Base-by-base conservation (phyloP, 2,888 invertebrate species). In the Atrina japonica region DNA sequence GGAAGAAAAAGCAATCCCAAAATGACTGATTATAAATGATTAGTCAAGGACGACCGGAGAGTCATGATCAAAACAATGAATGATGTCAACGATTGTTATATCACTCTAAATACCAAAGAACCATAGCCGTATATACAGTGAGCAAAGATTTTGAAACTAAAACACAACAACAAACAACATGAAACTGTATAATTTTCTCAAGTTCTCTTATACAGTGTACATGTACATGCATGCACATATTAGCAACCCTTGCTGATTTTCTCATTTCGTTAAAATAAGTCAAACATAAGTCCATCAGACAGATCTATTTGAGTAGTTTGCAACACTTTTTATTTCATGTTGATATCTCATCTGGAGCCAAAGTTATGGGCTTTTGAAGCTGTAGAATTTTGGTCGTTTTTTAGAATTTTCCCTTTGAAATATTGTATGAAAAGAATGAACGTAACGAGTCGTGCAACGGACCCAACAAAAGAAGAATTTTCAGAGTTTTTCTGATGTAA, bases 211-310 rank as follows among this genome's bases (percentile, higher is more conserved):
- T n/a, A n/a, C n/a, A n/a, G n/a, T n/a, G n/a, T n/a, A n/a, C n/a
- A n/a, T n/a, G n/a, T n/a, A n/a, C n/a, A n/a, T n/a, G n/a, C n/a
- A n/a, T n/a, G n/a, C n/a, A n/a, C n/a, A n/a, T n/a, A n/a, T n/a
- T 47, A 47, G 47, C 47, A 47, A 47, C n/a, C 7, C 18, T n/a
- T 14, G 47, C 47, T 47, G 47, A 47, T 47, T 47, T 47, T 47
- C 16, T 47, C 21, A 7, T 6, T 21, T 47, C 47, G 7, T 47
- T n/a, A 7, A 18, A 18, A n/a, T 18, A 47, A n/a, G n/a, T 47
- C 21, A 47, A 47, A 7, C 6, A 47, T 47, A 21, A 21, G n/a
- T 16, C 16, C 47, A 47, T 47, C 21, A 14, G 2, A 47, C 7
- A 47, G 47, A 47, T 6, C 7, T 47, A 7, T 14, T n/a, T 47